Base-by-base conservation (phyloP, 1,140 invertebrate genomes). In the Metaphire vulgaris region DNA sequence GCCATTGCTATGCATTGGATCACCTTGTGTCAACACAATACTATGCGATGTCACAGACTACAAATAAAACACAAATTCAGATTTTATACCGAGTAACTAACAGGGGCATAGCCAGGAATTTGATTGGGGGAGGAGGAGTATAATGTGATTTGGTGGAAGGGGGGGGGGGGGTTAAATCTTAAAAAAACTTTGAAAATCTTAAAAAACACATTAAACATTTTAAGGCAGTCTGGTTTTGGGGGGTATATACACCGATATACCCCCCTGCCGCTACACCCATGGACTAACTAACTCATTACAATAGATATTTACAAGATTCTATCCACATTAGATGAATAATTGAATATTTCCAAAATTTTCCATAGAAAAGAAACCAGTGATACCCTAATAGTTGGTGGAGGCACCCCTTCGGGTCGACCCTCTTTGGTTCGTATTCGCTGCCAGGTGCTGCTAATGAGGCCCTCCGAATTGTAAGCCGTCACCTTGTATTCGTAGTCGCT, bases 401-500 rank as follows among this genome's bases (percentile, higher is more conserved):
- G 69, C 15, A 86, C 78, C 28, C 71, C 80, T 6, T 79, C 75
- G 29, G 85, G 85, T 31, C 81, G 76, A n/a, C 80, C 83, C 76
- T 85, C 81, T 34, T 80, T 80, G 1, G 84, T 85, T 1, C 66
- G 77, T 14, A 84, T 79, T 68, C 64, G 34, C 29, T 74, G 33
- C 85, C 84, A 85, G 0, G 74, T 64, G 79, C 84, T 85, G n/a
- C 68, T 77, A 15, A 79, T 79, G 21, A 77, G 79, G 26, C 83
- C 85, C 1, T 80, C 81, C 56, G 68, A 77, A 78, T 85, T 85
- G 32, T 77, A 71, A 1, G 79, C 80, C 12, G 77, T 80, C 12
- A 86, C 80, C 79, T 76, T 80, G 77, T 85, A 86, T 79, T 85
- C 81, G 74, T 85, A 86, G 0, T 78, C 76, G 1, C 78, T 79